phyloP scores from a whole-genome alignment of 2,797 vertebrate genomes.

The Lindbergichthys nudifrons region DNA sequence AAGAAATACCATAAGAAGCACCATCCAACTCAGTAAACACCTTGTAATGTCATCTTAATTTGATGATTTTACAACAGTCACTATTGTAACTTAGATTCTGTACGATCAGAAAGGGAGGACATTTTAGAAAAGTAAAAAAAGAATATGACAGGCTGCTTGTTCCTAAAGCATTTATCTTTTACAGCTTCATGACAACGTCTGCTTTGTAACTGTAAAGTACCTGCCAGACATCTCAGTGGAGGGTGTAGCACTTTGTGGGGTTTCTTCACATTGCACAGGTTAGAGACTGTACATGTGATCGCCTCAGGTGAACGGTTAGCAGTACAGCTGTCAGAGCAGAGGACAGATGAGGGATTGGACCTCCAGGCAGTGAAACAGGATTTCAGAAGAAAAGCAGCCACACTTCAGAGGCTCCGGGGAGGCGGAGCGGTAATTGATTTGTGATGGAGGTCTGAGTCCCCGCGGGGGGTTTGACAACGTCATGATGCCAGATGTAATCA shows the following conservation, averaged over 20 bases:
- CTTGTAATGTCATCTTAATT: too few relatives aligned
- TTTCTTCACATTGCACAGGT: slow-evolving; percentile 30
- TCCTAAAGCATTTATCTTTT: slow-evolving; percentile 31
- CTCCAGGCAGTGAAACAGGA: slow-evolving; percentile 39
- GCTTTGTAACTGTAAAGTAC: slow-evolving; percentile 23
- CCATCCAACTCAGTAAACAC: too few relatives aligned
- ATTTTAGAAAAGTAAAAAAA: not conserved
- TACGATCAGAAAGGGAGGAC: not conserved
- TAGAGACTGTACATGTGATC: slow-evolving; percentile 7
- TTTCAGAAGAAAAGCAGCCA: slow-evolving; percentile 52
- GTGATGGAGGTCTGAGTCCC: slow-evolving; percentile 52
- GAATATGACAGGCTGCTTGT: not conserved
- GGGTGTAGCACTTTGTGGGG: slow-evolving; percentile 18
- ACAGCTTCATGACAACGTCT: slow-evolving; percentile 18
- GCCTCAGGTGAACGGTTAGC: slow-evolving; percentile 45
- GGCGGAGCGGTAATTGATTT: slow-evolving; percentile 70
- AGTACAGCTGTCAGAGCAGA: slow-evolving; percentile 37
- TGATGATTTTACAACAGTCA: too few relatives aligned
- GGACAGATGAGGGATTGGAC: slow-evolving; percentile 60
- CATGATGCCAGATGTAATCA: slow-evolving; percentile 48
- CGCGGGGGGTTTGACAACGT: slow-evolving; percentile 25
- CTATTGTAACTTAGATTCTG: too few relatives aligned
- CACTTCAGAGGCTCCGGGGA: slow-evolving; percentile 35
- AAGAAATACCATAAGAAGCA: too few relatives aligned
- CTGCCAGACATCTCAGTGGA: slow-evolving; percentile 15